Evolutionary conservation across 2,797 vertebrate species (phyloP).

Genomic region (Erpetoichthys calabaricus): DNA sequence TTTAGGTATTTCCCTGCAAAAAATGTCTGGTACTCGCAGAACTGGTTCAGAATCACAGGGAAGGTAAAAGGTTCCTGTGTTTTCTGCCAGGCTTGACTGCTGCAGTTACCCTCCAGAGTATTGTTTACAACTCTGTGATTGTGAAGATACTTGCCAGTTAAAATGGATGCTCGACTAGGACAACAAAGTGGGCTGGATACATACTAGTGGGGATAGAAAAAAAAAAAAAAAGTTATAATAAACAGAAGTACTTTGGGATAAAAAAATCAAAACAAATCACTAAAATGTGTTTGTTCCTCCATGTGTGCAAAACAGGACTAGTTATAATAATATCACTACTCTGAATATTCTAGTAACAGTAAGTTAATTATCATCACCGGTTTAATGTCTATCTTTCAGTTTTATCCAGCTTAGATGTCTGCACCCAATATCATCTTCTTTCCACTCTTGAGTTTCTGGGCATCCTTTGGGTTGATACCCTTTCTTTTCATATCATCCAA

Average conservation of each 20-base stretch:
- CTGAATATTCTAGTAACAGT: not conserved
- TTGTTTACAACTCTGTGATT: slow-evolving; percentile 96
- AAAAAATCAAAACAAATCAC: no score
- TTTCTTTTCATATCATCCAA: no score
- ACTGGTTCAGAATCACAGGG: slow-evolving; percentile 60
- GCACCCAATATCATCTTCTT: no score
- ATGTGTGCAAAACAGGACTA: no score
- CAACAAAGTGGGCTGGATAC: slow-evolving; percentile 92
- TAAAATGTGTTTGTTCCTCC: no score
- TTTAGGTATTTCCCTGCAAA: slow-evolving; percentile 95
- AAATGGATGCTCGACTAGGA: slow-evolving; percentile 87
- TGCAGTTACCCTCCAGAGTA: slow-evolving; percentile 91
- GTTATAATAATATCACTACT: no score
- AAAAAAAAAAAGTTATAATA: slow-evolving; percentile 6
- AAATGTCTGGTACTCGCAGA: slow-evolving; percentile 82
- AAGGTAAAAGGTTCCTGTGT: slow-evolving; percentile 75
- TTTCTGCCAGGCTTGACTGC: slow-evolving; percentile 88
- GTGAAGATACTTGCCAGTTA: slow-evolving; percentile 91
- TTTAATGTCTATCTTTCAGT: no score
- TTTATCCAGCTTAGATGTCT: no score
- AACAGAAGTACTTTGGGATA: no score
- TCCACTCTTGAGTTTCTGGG: no score
- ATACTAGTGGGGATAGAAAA: slow-evolving; percentile 45
- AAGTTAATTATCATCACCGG: no score
- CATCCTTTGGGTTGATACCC: no score